Evolutionary conservation across 2,113 vertebrate species (phyloP).

Genomic region (Platysteira castanea): DNA sequence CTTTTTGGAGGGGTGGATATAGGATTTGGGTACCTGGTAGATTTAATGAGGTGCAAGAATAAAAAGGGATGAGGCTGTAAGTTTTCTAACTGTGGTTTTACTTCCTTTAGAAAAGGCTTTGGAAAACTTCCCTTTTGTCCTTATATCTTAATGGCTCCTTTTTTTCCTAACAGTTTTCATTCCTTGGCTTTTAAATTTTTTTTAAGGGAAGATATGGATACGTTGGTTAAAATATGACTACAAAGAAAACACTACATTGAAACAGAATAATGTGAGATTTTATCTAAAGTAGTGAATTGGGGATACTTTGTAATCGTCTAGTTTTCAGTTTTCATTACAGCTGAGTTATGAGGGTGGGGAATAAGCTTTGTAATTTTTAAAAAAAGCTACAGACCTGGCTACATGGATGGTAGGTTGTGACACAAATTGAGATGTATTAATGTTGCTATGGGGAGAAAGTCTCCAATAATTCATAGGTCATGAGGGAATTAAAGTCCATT

Average conservation of each 20-base stretch:
- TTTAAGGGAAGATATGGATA: neutral
- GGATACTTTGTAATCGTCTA: neutral
- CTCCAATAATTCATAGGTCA: neutral
- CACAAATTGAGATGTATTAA: constrained; percentile 22
- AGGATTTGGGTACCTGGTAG: neutral
- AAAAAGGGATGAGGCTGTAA: neutral
- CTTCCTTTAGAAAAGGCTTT: neutral
- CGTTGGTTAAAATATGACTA: neutral
- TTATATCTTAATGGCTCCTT: neutral
- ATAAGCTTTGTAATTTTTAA: neutral
- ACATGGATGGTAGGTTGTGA: neutral
- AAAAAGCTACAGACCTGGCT: neutral
- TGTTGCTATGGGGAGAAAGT: neutral
- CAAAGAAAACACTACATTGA: neutral
- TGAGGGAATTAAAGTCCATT: neutral
- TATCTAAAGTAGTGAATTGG: neutral
- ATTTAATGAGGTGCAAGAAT: neutral
- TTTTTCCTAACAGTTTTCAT: neutral
- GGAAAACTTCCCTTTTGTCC: neutral
- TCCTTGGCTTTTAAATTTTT: neutral
- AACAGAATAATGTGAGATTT: neutral
- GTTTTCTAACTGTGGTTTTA: neutral
- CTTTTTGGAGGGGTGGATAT: neutral
- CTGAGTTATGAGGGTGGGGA: neutral
- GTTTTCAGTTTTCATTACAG: neutral